Evolutionary conservation across 2,113 vertebrate species (phyloP), one percentile per base, ranked within the genome.

Genomic region (Barbus barbus): DNA sequence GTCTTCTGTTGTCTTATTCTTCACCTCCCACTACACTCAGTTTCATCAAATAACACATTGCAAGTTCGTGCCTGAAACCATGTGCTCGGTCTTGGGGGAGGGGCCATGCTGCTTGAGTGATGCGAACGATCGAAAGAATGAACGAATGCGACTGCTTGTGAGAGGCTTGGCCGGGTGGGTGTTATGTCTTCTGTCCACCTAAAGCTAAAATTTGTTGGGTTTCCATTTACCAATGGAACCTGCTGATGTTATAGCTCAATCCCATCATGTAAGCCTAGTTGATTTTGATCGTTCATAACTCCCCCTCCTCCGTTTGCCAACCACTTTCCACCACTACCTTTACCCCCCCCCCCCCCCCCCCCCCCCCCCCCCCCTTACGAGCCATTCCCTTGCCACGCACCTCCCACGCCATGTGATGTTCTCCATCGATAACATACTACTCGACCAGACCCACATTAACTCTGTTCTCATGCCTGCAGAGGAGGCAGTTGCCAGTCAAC

Each of bases 1-100:
- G 94, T 95, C 94, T 95, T 95, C 94, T 93, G 94, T 95, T 95
- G 94, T 95, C 94, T 95, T 95, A 93, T 95, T 95, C 93, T 93
- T 93, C 94, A 95, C 94, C 93, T 94, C 92, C 92, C 93, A 94
- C 94, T 88, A 94, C 94, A 95, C 94, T 94, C 93, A 93, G 93
- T 93, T 93, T 95, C 94, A 94, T 95, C 93, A 93, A 95, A 93
- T 94, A 95, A 95, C 94, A 95, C 94, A 94, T 95, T 90, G 90
- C 93, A 93, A 94, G 93, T 94, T 88, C 81, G 90, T 90, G 89
- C 90, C 88, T 89, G 86, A 88, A 89, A 90, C 88, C 90, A 91
- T 90, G 85, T 90, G 88, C 88, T 90, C 85, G 44, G 78, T 83
- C 90, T 90, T 90, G 90, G 94, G 94, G 93, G 89, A 87, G 90